Percentiles rank a stretch among this genome's conserved stretches.
Evolutionary conservation across 2,113 vertebrate species (phyloP).

Genomic region (Ophiodon elongatus): DNA sequence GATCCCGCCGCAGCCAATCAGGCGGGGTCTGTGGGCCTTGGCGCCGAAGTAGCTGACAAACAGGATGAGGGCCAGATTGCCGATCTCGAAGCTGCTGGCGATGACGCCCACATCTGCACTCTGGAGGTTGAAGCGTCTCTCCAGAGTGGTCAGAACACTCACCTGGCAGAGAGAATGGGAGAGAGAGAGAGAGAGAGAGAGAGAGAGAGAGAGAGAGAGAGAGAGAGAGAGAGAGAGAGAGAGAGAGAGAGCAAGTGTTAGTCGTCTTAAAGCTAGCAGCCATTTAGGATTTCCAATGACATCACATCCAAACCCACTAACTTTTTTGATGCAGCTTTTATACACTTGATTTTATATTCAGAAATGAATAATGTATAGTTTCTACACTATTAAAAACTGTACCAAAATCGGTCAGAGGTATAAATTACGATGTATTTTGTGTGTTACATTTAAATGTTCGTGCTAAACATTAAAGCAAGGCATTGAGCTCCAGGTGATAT

Average conservation of each 20-base stretch:
- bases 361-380: background rate
- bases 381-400: background rate
- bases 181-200: background rate
- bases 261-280: constrained; percentile 8
- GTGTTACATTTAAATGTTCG: background rate
- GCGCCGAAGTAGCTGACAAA: constrained; percentile 99
- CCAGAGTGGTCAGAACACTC: constrained; percentile 96
- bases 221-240: no score
- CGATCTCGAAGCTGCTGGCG: constrained; percentile 99
- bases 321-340: background rate
- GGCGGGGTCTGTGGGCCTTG: constrained; percentile 94
- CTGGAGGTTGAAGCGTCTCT: constrained; percentile 97
- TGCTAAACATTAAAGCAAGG: background rate
- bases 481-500: constrained; percentile 12
- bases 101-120: constrained; percentile 98
- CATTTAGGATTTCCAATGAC: background rate
- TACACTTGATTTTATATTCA: background rate
- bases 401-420: background rate
- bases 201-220: background rate
- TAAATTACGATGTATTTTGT: background rate
- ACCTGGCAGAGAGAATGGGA: constrained; percentile 82
- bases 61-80: constrained; percentile 97
- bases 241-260: background rate
- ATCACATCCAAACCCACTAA: background rate
- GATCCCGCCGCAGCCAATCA: constrained; percentile 98